Base-by-base conservation (phyloP, 2,888 invertebrate species). In the Spisula solida region DNA sequence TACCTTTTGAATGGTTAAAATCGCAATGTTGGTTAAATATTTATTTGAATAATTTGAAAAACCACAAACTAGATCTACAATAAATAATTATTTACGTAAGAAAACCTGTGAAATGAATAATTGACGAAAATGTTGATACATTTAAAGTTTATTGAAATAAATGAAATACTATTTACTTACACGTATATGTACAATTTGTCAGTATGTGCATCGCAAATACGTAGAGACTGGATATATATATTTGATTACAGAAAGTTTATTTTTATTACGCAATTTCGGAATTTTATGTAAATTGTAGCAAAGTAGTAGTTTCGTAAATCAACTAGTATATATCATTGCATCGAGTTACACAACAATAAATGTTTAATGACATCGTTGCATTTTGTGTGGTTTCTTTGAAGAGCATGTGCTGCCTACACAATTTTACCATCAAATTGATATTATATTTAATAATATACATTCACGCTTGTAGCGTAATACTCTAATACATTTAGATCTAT, bases 371-470 rank as follows among this genome's bases (percentile, higher is more conserved):
- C 60, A 25, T 10, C 10, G n/a, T 12, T 25, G n/a, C 60, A 25
- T n/a, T 25, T 25, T 5, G 60, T 25, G n/a, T 25, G 60, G n/a
- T 66, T 66, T 66, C 60, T 66, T 66, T 25, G 25, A 66, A 66
- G 10, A 0, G 6, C 20, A n/a, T 18, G 20, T 14, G 56, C n/a
- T 56, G 18, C 56, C 18, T 41, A 41, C 12, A 8, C 1, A 25
- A 10, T 0, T 66, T 66, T 25, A 25, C 25, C 60, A 66, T 66
- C 25, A 66, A 66, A n/a, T 12, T 66, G 60, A 51, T 51, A 51
- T 66, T 66, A 66, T n/a, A 66, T 66, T 66, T 66, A 66, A 66
- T 25, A n/a, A 25, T 25, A 25, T 25, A n/a, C n/a, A 66, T 66
- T n/a, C 25, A 25, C 60, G n/a, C n/a, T 66, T 66, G 25, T 66